phyloP scores from a whole-genome alignment of 2,113 vertebrate species.

The Thryonomys swinderianus region DNA sequence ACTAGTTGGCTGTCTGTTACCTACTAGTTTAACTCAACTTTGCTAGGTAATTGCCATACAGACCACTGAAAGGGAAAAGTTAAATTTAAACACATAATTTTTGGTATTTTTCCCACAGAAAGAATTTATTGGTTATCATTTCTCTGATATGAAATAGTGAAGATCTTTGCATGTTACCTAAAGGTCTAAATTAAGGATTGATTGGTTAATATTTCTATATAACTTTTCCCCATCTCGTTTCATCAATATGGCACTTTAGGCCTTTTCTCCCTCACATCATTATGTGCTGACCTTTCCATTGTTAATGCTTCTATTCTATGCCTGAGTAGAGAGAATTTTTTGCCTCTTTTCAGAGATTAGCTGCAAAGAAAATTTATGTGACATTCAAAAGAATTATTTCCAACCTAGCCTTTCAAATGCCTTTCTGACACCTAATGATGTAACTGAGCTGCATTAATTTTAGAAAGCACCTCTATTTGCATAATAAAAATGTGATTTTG shows the following conservation, averaged over 20 bases:
- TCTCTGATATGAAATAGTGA: constrained; percentile 68
- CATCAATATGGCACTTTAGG: constrained; percentile 77
- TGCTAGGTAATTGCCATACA: constrained; percentile 3
- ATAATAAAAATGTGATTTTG: constrained; percentile 74
- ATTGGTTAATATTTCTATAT: constrained; percentile 77
- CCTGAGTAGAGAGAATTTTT: constrained; percentile 74
- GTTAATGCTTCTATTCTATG: constrained; percentile 79
- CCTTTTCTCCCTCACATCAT: constrained; percentile 76
- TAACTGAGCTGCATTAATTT: constrained; percentile 76
- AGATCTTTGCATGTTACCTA: constrained; percentile 63
- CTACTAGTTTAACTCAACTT: constrained; percentile 19
- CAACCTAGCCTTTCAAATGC: constrained; percentile 77
- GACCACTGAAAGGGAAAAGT: constrained; percentile 26
- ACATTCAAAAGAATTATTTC: constrained; percentile 80
- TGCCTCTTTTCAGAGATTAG: constrained; percentile 75
- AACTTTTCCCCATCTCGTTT: constrained; percentile 69
- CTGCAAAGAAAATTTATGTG: constrained; percentile 80
- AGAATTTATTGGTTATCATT: constrained; percentile 57
- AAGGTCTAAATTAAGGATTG: constrained; percentile 75
- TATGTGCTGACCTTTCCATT: constrained; percentile 83
- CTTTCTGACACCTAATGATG: constrained; percentile 76
- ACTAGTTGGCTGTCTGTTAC: neutral
- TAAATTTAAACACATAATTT: constrained; percentile 20
- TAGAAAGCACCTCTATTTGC: constrained; percentile 66
- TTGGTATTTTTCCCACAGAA: neutral